These are phyloP conservation scores for Apodemia duryi DNA, from an alignment of 2,888 invertebrate genomes.

Conservation along the genomic window DNA sequence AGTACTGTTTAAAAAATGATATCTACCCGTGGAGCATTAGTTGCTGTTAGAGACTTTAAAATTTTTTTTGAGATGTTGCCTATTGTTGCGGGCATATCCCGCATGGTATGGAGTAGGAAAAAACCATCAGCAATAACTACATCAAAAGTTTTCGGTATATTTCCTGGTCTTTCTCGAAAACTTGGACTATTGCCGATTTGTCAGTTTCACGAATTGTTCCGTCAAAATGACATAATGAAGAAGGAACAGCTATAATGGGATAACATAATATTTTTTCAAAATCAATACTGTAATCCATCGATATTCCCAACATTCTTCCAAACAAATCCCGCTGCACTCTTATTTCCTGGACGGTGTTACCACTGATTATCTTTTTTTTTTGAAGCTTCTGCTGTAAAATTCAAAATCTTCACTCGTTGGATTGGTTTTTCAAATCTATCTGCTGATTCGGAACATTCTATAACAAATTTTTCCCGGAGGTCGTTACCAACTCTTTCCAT, in stretches of 20 bases:
- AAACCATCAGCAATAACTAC: constrained; percentile 21
- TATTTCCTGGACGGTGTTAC: too few relatives aligned
- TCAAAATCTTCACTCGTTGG: neutral
- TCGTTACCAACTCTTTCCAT: neutral
- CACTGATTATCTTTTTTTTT: neutral
- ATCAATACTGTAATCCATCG: neutral
- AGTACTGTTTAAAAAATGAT: constrained; percentile 38
- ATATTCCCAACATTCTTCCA: neutral
- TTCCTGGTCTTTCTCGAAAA: neutral
- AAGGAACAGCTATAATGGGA: neutral
- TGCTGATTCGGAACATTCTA: neutral
- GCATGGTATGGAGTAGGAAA: constrained; percentile 12
- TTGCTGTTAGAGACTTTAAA: too few relatives aligned
- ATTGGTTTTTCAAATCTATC: neutral
- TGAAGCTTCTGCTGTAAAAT: neutral
- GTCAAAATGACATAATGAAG: neutral
- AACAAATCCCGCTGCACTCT: constrained; percentile 11
- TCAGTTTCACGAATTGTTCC: neutral
- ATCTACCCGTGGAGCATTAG: too few relatives aligned
- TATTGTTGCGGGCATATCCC: constrained; percentile 19
- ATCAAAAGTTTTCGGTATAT: neutral
- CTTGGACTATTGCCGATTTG: neutral
- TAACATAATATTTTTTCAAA: neutral
- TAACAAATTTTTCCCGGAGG: too few relatives aligned
- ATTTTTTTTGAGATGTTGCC: constrained; percentile 18